Evolutionary conservation across 2,888 invertebrate species (phyloP).

Genomic region (Xanthostigma xanthostigma): DNA sequence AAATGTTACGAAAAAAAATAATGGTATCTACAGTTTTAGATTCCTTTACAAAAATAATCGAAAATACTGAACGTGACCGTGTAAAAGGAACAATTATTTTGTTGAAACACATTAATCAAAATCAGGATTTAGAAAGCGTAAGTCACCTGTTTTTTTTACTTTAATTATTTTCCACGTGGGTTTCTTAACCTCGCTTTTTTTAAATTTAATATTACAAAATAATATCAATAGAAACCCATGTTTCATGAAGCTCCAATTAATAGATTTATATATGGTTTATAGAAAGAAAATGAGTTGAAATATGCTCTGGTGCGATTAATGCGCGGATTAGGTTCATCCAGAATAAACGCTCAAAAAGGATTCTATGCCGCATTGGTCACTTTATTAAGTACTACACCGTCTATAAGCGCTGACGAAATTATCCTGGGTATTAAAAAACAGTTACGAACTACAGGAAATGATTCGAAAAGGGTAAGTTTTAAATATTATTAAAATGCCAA

Average conservation of each 20-base stretch:
- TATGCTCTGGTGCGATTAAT: conserved; percentile 55
- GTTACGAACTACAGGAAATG: conserved; percentile 41
- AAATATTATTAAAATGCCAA: background rate
- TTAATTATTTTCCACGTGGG: background rate
- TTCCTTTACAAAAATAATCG: conserved; percentile 28
- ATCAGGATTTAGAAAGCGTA: conserved; percentile 23
- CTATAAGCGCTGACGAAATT: conserved; percentile 35
- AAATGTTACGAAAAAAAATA: conserved; percentile 18
- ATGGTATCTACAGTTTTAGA: conserved; percentile 28
- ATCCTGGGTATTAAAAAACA: conserved; percentile 46
- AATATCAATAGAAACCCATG: conserved; percentile 21
- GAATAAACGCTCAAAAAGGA: conserved; percentile 45
- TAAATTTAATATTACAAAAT: conserved; percentile 5
- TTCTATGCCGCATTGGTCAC: conserved; percentile 54
- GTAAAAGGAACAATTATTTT: conserved; percentile 27
- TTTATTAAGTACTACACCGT: conserved; percentile 33
- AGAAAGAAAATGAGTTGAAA: conserved; percentile 45
- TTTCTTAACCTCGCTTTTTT: conserved; percentile 15
- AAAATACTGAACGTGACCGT: conserved; percentile 26
- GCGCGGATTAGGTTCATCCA: conserved; percentile 55
- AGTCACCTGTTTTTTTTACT: conserved; percentile 15
- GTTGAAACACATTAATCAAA: conserved; percentile 26
- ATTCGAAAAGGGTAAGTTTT: conserved; percentile 48
- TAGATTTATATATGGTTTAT: conserved; percentile 19
- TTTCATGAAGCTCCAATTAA: conserved; percentile 31